Evolutionary conservation across 2,113 vertebrate genomes (phyloP), one percentile per base, ranked within the genome.

Genomic region (Sigmodon hispidus): DNA sequence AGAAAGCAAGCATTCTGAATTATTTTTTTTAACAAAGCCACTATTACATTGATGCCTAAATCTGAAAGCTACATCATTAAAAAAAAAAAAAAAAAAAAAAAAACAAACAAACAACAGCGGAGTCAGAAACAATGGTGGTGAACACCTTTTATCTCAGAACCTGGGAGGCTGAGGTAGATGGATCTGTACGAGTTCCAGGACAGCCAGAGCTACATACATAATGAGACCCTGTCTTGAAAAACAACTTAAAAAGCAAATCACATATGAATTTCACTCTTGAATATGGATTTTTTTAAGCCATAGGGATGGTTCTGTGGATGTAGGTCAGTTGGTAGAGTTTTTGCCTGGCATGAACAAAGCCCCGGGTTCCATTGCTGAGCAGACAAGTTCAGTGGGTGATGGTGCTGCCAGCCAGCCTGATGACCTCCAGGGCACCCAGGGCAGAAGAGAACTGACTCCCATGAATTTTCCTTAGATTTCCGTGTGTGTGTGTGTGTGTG

Each of bases 1-100:
- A 81, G n/a, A 95, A 81, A 94, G 31, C 52, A 79, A 57, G 65
- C n/a, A 85, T 95, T 73, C n/a, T 45, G 55, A 61, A 36, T 67
- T 31, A n/a, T 43, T 59, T 40, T 81, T 77, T 90, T 75, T 52
- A 50, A 40, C 36, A 96, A 93, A 94, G 29, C 24, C 26, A 57
- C 24, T 79, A 52, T 85, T 36, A 87, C 31, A 88, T 10, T 43
- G 57, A 86, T 75, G 79, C 15, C 26, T 84, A 93, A 87, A 45
- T 48, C 50, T 85, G 22, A 75, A 88, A 90, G 80, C 4, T 48
- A 93, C 7, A 81, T 21, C 84, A 75, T 63, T 19, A 36, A 29
- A 88, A 79, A 87, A 50, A 93, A 94, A 52, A n/a, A n/a, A n/a
- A n/a, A n/a, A n/a, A n/a, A n/a, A n/a, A n/a, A n/a, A n/a, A n/a